Evolutionary conservation across 2,797 vertebrate species (phyloP).

Genomic region (Rhinophrynus dorsalis): DNA sequence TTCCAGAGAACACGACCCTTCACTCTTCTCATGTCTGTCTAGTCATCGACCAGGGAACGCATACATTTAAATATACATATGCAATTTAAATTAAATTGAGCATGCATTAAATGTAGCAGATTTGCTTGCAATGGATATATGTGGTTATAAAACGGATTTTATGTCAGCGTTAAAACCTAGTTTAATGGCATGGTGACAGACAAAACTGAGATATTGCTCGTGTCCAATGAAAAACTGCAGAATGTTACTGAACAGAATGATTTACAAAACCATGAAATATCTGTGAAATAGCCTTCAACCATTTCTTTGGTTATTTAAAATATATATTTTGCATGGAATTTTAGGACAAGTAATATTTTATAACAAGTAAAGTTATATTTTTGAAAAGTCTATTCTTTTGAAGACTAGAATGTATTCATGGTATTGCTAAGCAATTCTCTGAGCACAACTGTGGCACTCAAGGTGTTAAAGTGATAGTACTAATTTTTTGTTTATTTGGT

Average conservation of each 20-base stretch:
- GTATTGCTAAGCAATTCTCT: too few species aligned
- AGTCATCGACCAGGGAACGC: constrained; percentile 44
- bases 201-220: not conserved
- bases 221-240: not conserved
- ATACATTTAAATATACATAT: constrained; percentile 39
- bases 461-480: too few species aligned
- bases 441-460: too few species aligned
- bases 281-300: not conserved
- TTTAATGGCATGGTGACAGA: constrained; percentile 2
- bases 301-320: not conserved
- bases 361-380: too few species aligned
- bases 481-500: too few species aligned
- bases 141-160: not conserved
- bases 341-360: not conserved
- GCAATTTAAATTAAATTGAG: constrained; percentile 45
- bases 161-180: constrained; percentile 5
- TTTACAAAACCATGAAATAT: too few species aligned
- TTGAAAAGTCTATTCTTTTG: too few species aligned
- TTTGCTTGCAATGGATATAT: not conserved
- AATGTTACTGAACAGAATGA: too few species aligned
- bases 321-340: not conserved
- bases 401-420: too few species aligned
- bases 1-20: constrained; percentile 8
- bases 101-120: constrained; percentile 5
- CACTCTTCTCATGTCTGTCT: constrained; percentile 42